Evolutionary conservation across 2,113 vertebrate species (phyloP), one percentile per base, ranked within the genome.

Genomic region (Cyprinodon tularosa): DNA sequence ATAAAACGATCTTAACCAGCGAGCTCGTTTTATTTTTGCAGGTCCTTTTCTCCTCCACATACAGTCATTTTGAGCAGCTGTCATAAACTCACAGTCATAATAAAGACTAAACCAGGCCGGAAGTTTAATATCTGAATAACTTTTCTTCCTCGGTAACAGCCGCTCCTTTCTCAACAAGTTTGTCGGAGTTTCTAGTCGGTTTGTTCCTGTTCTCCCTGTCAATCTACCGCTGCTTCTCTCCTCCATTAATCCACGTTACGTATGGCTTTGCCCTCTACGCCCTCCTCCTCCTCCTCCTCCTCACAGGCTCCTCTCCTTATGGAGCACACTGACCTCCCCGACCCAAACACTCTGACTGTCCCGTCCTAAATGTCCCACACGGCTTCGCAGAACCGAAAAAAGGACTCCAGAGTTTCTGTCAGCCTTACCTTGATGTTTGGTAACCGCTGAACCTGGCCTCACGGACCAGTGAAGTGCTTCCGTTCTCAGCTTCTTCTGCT

Each of bases 241-340:
- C 77, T 75, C 82, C 71, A 66, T 84, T 92, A 93, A 90, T 82
- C 90, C 90, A 72, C 71, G 84, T 77, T 92, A 92, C 88, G 78
- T 59, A 62, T 90, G 92, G 93, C 92, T 94, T 94, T 94, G 91
- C 74, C 86, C 82, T 84, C 73, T 73, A 69, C 71, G 72, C 80
- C 84, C 53, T 82, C 83, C 14, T 64, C 68, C 44, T 65, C 66
- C 14, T 69, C 76, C 14, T 73, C 59, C 59, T 59, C 63, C 22
- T 47, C 3, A 0, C 48, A 42, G n/a, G 7, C 62, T 72, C 38
- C 39, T 53, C 65, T 10, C 62, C 4, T 4, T 0, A 15, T 3
- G 12, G 62, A 57, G 17, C 59, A 67, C 63, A 40, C 10, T 40
- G 45, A 0, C 14, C 36, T 17, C 7, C 13, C 62, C 10, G 13